phyloP scores from a whole-genome alignment of 2,888 invertebrate species.

The Drosophila fulvimacula region DNA sequence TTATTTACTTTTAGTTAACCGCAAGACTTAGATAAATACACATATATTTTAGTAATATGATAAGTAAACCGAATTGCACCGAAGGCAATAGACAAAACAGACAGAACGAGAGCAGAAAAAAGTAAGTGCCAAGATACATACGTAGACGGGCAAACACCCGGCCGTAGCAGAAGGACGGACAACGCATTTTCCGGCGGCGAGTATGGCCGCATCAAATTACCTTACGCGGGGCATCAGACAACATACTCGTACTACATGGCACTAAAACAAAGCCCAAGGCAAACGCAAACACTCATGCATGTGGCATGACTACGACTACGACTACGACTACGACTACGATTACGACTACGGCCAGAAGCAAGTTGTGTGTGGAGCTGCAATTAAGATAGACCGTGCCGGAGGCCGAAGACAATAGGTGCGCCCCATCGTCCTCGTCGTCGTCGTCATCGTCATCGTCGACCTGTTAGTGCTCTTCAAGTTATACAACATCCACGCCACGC shows the following conservation, averaged over 20 bases:
- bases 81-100: constrained; percentile 9
- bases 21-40: constrained; percentile 25
- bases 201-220: constrained; percentile 70
- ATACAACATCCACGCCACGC: constrained; percentile 29
- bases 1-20: constrained; percentile 23
- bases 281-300: constrained; percentile 44
- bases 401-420: constrained; percentile 45
- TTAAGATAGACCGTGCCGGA: constrained; percentile 43
- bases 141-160: constrained; percentile 14
- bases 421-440: constrained; percentile 6
- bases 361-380: constrained; percentile 56
- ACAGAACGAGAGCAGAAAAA: background rate
- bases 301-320: constrained; percentile 50
- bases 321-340: constrained; percentile 20
- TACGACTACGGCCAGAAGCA: constrained; percentile 23
- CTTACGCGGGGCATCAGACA: constrained; percentile 33
- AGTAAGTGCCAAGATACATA: constrained; percentile 6
- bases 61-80: constrained; percentile 16
- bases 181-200: constrained; percentile 44
- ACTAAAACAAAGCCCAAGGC: constrained; percentile 30
- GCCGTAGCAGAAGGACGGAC: constrained; percentile 30
- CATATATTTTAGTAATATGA: constrained; percentile 25
- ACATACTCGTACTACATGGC: constrained; percentile 26
- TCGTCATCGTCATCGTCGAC: constrained; percentile 30
- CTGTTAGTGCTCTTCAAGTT: constrained; percentile 40